Evolutionary conservation across 2,797 vertebrate species (phyloP).

Genomic region (Okamejei kenojei): DNA sequence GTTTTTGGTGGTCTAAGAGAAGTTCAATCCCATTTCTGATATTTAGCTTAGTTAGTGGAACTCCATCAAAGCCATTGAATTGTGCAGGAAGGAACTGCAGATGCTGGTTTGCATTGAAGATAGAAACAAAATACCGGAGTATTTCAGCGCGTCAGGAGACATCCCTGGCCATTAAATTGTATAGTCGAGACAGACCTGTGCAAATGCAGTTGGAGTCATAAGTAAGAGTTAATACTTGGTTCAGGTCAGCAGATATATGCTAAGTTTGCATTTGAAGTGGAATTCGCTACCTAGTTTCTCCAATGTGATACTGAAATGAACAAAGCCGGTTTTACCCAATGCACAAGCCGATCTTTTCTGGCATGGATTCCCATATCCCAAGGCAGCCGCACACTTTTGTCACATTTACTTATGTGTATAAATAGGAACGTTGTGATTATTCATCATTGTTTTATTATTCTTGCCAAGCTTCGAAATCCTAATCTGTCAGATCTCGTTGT

Average conservation of each 20-base stretch:
- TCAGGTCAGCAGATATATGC: neutral
- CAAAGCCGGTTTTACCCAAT: conserved; percentile 3
- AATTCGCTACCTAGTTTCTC: neutral
- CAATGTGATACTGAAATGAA: neutral
- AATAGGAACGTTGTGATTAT: neutral
- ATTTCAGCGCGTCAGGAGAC: no score
- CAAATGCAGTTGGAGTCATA: conserved; percentile 1
- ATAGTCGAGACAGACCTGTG: neutral
- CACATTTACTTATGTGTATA: neutral
- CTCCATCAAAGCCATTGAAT: neutral
- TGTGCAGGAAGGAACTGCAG: no score
- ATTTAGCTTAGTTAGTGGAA: neutral
- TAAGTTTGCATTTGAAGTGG: neutral
- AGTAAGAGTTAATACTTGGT: neutral
- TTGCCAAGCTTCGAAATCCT: neutral
- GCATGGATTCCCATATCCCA: neutral
- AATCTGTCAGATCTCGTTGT: neutral
- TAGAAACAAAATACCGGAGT: no score
- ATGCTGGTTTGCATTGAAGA: no score
- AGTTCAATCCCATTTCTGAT: neutral
- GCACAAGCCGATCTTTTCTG: neutral
- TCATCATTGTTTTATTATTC: neutral
- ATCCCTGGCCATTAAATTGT: no score
- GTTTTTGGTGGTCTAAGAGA: neutral
- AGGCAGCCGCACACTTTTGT: neutral